Percentiles rank a stretch among this genome's conserved stretches.
These are phyloP conservation scores for Drosophila neocordata DNA, from an alignment of 1,140 invertebrate species.

Conservation along the genomic window DNA sequence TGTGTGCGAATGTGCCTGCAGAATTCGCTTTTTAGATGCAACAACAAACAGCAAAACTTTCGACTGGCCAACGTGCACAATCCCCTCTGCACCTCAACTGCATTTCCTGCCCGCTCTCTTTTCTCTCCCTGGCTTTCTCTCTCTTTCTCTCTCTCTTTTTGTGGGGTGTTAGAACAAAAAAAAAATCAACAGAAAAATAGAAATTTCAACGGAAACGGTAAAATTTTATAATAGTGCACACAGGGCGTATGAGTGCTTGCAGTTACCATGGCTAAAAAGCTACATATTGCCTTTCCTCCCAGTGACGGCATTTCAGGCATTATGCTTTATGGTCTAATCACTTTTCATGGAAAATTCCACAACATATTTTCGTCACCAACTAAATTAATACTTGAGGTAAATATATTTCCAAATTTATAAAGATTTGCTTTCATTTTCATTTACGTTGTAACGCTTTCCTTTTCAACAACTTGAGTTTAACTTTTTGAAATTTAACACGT, in stretches of 20 bases:
- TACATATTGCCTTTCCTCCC: not conserved
- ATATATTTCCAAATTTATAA: too few relatives aligned
- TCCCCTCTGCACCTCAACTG: not conserved
- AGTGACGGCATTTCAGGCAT: not conserved
- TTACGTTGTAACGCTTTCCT: too few relatives aligned
- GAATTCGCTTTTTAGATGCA: slow-evolving; percentile 51
- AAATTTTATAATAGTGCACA: slow-evolving; percentile 58
- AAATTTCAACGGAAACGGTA: slow-evolving; percentile 53
- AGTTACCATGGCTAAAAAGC: slow-evolving; percentile 34
- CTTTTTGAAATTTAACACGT: not conserved
- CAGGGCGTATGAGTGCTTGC: slow-evolving; percentile 39
- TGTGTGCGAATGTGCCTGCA: slow-evolving; percentile 18
- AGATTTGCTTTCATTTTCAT: too few relatives aligned
- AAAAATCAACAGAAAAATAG: slow-evolving; percentile 35
- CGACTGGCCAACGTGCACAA: slow-evolving; percentile 6
- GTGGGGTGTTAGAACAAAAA: not conserved
- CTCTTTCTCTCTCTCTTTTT: slow-evolving; percentile 17
- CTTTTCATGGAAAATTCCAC: too few relatives aligned
- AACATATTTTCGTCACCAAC: too few relatives aligned
- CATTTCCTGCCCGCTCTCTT: too few relatives aligned
- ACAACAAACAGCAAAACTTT: slow-evolving; percentile 46
- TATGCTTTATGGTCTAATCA: not conserved
- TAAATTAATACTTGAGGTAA: too few relatives aligned
- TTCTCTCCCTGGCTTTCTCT: too few relatives aligned
- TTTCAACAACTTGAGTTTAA: too few relatives aligned